Percentiles rank a stretch among this genome's conserved stretches.
These are phyloP conservation scores for Harlomillsia oculata DNA, from an alignment of 1,140 invertebrate genomes.

Conservation along the genomic window DNA sequence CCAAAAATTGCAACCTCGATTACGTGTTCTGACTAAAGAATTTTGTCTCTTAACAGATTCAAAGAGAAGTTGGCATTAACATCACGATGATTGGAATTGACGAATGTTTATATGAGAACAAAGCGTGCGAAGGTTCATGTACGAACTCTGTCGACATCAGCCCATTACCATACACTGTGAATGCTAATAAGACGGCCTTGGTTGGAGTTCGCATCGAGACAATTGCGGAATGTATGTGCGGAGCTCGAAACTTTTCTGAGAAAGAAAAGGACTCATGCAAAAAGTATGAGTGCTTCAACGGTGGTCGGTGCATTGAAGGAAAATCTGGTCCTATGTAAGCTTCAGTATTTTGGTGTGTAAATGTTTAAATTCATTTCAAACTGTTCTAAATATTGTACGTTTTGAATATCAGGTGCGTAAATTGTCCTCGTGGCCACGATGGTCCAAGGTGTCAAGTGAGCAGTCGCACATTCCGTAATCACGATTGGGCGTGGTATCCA, in stretches of 20 bases:
- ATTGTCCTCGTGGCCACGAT: slow-evolving; percentile 83
- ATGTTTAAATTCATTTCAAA: not conserved
- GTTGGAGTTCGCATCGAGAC: slow-evolving; percentile 85
- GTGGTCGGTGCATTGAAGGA: slow-evolving; percentile 82
- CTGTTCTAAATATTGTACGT: not conserved
- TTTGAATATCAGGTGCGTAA: slow-evolving; percentile 54
- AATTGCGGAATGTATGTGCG: slow-evolving; percentile 80
- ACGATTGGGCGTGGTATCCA: slow-evolving; percentile 92
- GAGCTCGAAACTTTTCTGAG: slow-evolving; percentile 79
- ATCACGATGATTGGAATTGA: slow-evolving; percentile 97
- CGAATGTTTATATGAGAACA: slow-evolving; percentile 89
- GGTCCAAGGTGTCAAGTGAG: slow-evolving; percentile 94
- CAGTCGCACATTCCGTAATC: slow-evolving; percentile 79
- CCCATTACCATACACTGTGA: slow-evolving; percentile 83
- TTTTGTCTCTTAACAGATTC: slow-evolving; percentile 53
- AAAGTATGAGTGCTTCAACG: slow-evolving; percentile 85
- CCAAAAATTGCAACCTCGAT: not conserved
- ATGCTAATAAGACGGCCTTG: slow-evolving; percentile 89
- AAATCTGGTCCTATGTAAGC: slow-evolving; percentile 66
- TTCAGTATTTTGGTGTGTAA: not conserved
- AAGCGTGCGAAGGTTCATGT: slow-evolving; percentile 90
- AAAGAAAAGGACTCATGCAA: slow-evolving; percentile 65
- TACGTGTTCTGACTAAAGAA: not conserved
- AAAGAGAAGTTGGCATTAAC: slow-evolving; percentile 82
- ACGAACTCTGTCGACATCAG: slow-evolving; percentile 83